These are phyloP conservation scores for Ceratina calcarata DNA, from an alignment of 1,140 invertebrate species.

Conservation along the genomic window DNA sequence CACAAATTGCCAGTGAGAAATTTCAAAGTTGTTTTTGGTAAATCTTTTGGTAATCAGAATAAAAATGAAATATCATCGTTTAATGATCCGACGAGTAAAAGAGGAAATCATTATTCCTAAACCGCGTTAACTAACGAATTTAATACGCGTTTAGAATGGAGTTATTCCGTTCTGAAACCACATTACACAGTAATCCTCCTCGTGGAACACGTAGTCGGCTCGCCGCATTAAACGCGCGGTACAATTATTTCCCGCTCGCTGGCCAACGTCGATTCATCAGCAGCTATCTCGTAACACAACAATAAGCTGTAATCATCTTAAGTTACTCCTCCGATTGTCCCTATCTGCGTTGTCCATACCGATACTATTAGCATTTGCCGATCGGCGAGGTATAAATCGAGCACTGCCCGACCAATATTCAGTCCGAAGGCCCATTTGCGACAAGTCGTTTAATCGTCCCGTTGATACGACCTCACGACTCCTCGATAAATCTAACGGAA, in stretches of 20 bases:
- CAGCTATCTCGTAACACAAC: constrained; percentile 14
- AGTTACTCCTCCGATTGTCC: constrained; percentile 34
- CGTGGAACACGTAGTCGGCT: background rate
- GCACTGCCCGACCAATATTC: constrained; percentile 1
- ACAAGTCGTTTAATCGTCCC: background rate
- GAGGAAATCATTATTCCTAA: too few relatives aligned
- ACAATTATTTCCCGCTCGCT: background rate
- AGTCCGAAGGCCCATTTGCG: too few relatives aligned
- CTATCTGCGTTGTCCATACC: constrained; percentile 29
- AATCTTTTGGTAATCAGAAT: too few relatives aligned
- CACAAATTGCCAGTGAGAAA: background rate
- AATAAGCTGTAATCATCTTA: constrained; percentile 45
- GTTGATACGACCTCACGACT: background rate
- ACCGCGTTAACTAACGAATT: too few relatives aligned
- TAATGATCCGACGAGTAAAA: too few relatives aligned
- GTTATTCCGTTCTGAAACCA: too few relatives aligned
- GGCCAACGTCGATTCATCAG: constrained; percentile 26
- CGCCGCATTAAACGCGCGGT: background rate
- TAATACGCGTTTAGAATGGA: too few relatives aligned
- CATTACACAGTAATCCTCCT: background rate
- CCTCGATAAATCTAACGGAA: too few relatives aligned
- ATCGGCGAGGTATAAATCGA: constrained; percentile 7
- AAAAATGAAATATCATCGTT: too few relatives aligned
- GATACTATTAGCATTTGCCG: constrained; percentile 21
- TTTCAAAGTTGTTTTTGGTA: background rate